These are phyloP conservation scores for Eupithecia pulchellata DNA, from an alignment of 2,888 invertebrate genomes.

Conservation along the genomic window DNA sequence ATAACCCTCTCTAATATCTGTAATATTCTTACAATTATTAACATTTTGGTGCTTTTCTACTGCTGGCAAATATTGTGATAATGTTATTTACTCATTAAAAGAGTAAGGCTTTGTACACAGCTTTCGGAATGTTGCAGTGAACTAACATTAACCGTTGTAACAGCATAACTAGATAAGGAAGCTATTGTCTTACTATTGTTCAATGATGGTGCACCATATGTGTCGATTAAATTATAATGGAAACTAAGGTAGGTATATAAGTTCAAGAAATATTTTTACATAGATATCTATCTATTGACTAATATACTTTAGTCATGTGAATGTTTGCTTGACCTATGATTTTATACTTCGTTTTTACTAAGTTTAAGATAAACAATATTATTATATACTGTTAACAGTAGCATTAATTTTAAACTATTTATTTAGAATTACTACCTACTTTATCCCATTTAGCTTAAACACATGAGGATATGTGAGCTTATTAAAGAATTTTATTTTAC, in stretches of 20 bases:
- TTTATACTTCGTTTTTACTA: conserved; percentile 41
- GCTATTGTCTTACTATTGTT: conserved; percentile 42
- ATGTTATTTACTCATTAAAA: conserved; percentile 62
- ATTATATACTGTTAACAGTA: conserved; percentile 60
- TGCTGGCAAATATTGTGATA: conserved; percentile 77
- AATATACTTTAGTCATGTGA: conserved; percentile 29
- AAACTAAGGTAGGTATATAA: conserved; percentile 26
- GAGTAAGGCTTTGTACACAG: conserved; percentile 83
- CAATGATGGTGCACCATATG: conserved; percentile 66
- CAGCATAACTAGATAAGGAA: conserved; percentile 60
- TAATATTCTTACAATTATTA: conserved; percentile 63
- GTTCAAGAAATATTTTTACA: conserved; percentile 6
- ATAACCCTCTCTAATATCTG: conserved; percentile 58
- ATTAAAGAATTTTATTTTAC: conserved; percentile 83
- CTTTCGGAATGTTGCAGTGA: conserved; percentile 84
- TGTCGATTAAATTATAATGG: conserved; percentile 28
- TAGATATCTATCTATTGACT: conserved; percentile 18
- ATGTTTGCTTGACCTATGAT: conserved; percentile 24
- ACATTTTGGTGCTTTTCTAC: conserved; percentile 77
- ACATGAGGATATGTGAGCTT: conserved; percentile 77
- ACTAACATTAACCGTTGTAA: conserved; percentile 75
- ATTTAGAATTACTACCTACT: conserved; percentile 62
- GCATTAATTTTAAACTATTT: conserved; percentile 71
- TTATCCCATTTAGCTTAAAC: conserved; percentile 68
- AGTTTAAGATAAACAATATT: conserved; percentile 37